Base-by-base conservation (phyloP, 2,888 invertebrate species). In the Protonemura montana region DNA sequence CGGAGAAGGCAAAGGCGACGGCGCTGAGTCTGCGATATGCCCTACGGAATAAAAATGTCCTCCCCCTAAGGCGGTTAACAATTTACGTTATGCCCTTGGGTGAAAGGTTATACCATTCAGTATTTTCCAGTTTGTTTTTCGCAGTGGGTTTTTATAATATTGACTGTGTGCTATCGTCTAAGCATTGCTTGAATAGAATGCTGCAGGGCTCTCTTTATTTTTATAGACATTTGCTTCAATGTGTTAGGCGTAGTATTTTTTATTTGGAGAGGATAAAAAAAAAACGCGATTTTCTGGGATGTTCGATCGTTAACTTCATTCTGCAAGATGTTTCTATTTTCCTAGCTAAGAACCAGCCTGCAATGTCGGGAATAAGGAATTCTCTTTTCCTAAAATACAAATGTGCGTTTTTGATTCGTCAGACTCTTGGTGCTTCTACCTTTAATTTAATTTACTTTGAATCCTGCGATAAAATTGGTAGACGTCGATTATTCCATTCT, bases 71-170 rank as follows among this genome's bases (percentile, higher is more conserved):
- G 42, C 26, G 82, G 82, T 83, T 83, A 83, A 41, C 41, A 83
- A 41, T 83, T 83, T 41, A 83, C 82, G 82, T 83, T 42, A 83
- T 83, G 82, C 42, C 82, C 82, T 26, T 10, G 42, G 42, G 82
- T 83, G n/a, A 83, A 83, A 35, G 35, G 82, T 83, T 83, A 83
- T 41, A 78, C 41, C 26, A 83, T 83, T 83, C 35, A 26, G 82
- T 83, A 42, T 83, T 83, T 35, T 83, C 42, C 29, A 30, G 81
- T 81, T 81, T 81, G 81, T 81, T 29, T 59, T 81, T 81, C 81
- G n/a, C 81, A 29, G 81, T 28, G 81, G 81, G 28, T 81, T 81
- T 81, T 29, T 81, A 81, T 81, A 59, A 59, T 59, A 59, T 59
- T 59, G 59, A 59, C 59, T 59, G 59, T 59, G 21, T 13, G 21